Evolutionary conservation across 2,888 invertebrate genomes (phyloP), one percentile per base, ranked within the genome.

Genomic region (Machimus rusticus): DNA sequence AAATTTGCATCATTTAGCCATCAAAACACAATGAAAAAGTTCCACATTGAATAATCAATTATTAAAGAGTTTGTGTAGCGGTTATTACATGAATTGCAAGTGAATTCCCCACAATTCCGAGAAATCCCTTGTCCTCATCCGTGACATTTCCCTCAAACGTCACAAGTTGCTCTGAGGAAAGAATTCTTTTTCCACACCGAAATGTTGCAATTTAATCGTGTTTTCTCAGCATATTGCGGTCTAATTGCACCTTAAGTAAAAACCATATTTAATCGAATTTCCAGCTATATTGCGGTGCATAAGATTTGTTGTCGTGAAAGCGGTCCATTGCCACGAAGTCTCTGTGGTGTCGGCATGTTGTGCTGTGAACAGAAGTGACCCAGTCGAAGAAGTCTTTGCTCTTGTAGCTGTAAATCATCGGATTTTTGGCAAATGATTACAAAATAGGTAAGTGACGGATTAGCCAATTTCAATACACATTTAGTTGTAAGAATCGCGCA

Each of bases 311-410:
- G 74, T 39, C 74, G 28, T 85, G 74, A 74, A 85, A 57, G 66
- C 66, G 34, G 66, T 28, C n/a, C 39, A 82, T 66, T 82, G 82
- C 82, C 82, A 82, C 82, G 82, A 82, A 82, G 57, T 39, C 82
- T 81, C 12, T 5, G 51, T 81, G 81, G 12, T 81, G 55, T 31
- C 28, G 81, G 51, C 31, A 82, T 82, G 51, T 82, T 16, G 66
- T 51, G 31, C 37, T 82, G 51, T 82, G 82, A 37, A 51, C 12
- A 82, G 31, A 81, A 31, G 51, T 82, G 82, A 39, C 28, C 34
- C 39, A 37, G 57, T 66, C 9, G 51, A 55, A 12, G 51, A 55
- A 31, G 51, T 51, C 23, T 66, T 28, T 23, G 66, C 76, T 76
- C 34, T 76, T 76, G n/a, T 34, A 37, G 74, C 34, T 84, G 37